Base-by-base conservation (phyloP, 2,113 vertebrate genomes). In the Pitta sordida region DNA sequence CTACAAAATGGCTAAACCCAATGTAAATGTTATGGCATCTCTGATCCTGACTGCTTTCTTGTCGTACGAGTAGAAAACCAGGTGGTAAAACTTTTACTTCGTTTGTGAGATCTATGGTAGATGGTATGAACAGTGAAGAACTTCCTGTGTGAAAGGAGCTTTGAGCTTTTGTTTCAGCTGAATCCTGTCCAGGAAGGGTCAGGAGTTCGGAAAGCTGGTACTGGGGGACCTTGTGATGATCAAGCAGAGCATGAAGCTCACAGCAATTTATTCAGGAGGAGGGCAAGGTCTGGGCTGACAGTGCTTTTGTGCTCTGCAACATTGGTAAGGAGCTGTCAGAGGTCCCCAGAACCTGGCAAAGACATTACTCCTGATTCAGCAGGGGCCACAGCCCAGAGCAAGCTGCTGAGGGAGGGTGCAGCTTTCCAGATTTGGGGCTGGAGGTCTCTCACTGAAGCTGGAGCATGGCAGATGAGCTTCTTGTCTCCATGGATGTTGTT, bases 341-440 rank as follows among this genome's bases (percentile, higher is more conserved):
- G 10, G 26, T 69, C 10, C 20, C 27, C 41, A 62, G 51, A 20
- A 26, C 9, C 27, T 0, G 0, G 27, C 3, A 21, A 26, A 52
- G 56, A 58, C 56, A 48, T 26, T 43, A 19, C 17, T 36, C 11
- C 29, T 29, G 34, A 9, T 36, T 52, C 15, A 17, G 65, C 23
- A 44, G 51, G 48, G 37, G 60, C 21, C 16, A 23, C 46, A 46
- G 24, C 30, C 29, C 36, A 46, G 36, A 36, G 46, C 36, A 51
- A 34, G 30, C 30, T 73, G 29, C 44, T 1, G 5, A 60, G 48
- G 44, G 34, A 73, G 4, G 13, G 27, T 49, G 36, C 23, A 75
- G 51, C 36, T 75, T 30, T 86, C 41, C 52, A 80, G 41, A 17
- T 56, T 2, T 62, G 85, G 27, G 68, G 22, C 68, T 43, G 18